phyloP scores from a whole-genome alignment of 2,888 invertebrate genomes.

The Serripes groenlandicus region DNA sequence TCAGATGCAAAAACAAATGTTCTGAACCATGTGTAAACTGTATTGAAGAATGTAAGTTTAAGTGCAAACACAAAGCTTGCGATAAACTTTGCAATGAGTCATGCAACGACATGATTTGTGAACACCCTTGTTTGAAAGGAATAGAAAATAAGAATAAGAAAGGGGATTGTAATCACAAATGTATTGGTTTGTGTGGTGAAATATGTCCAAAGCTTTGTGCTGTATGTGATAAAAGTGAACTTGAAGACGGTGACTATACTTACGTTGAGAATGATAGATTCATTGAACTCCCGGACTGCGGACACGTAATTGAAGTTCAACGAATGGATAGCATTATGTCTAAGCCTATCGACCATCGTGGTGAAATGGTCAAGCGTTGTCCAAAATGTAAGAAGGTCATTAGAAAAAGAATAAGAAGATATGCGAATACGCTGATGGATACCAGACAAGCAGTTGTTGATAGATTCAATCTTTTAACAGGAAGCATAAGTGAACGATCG shows the following conservation, averaged over 20 bases:
- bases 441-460: not conserved
- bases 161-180: not conserved
- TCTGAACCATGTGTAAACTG: constrained; percentile 81
- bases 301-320: constrained; percentile 84
- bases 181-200: constrained; percentile 87
- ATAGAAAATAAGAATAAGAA: not conserved
- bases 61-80: constrained; percentile 81
- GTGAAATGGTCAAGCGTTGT: constrained; percentile 86
- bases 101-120: constrained; percentile 83
- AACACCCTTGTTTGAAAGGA: constrained; percentile 49
- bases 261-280: constrained; percentile 81
- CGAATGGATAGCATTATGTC: constrained; percentile 86
- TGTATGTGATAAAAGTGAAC: constrained; percentile 79
- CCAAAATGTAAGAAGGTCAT: constrained; percentile 89
- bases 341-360: constrained; percentile 48
- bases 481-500: not conserved
- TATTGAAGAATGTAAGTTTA: constrained; percentile 81
- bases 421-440: constrained; percentile 41
- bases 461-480: not conserved
- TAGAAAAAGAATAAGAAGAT: constrained; percentile 86
- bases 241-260: constrained; percentile 87
- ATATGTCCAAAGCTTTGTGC: constrained; percentile 73
- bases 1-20: constrained; percentile 78
- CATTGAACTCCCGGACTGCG: constrained; percentile 81
- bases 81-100: constrained; percentile 80